These are phyloP conservation scores for Tonatia bakeri DNA, from an alignment of 2,113 vertebrate species.

Conservation along the genomic window DNA sequence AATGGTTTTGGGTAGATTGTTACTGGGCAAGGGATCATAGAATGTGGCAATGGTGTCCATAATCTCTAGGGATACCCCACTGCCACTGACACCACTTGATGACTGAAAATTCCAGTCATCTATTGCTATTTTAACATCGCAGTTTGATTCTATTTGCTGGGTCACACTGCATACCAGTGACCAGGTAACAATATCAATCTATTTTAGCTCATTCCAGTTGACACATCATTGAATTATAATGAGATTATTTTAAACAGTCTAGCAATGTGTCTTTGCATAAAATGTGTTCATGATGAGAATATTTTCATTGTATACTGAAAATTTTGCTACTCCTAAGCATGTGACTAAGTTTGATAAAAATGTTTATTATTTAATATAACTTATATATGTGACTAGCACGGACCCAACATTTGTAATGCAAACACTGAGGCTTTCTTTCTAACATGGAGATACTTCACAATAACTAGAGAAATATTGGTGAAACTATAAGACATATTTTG, in stretches of 20 bases:
- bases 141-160: background rate
- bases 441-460: background rate
- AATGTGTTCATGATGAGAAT: background rate
- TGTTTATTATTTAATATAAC: conserved; percentile 55
- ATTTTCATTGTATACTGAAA: conserved; percentile 33
- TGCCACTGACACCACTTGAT: background rate
- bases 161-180: background rate
- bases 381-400: background rate
- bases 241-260: conserved; percentile 58
- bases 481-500: background rate
- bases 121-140: background rate
- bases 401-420: background rate
- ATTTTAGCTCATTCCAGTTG: conserved; percentile 55
- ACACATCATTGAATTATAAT: conserved; percentile 51
- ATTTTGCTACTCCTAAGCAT: conserved; percentile 34
- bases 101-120: background rate
- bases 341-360: conserved; percentile 50
- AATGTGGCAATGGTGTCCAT: background rate
- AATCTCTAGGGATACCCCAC: background rate
- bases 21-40: background rate
- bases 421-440: background rate
- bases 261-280: background rate
- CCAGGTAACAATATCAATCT: conserved; percentile 20
- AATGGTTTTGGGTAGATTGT: background rate
- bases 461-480: background rate